phyloP scores from a whole-genome alignment of 2,888 invertebrate species.

The Sepioteuthis lessoniana region DNA sequence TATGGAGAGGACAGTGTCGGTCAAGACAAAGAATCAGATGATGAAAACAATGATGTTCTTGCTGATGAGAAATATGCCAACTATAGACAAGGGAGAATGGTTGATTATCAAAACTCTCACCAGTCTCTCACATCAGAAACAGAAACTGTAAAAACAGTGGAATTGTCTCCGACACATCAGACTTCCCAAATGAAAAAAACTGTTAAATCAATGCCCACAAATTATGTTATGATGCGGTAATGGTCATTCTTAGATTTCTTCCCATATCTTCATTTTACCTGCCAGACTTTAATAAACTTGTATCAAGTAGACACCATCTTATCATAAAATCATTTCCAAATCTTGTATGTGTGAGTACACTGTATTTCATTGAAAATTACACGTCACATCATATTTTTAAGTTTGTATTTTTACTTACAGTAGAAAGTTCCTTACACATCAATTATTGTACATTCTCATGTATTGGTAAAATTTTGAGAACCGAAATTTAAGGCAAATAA shows the following conservation, averaged over 20 bases:
- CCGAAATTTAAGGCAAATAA: too few relatives aligned
- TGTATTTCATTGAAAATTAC: neutral
- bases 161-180: neutral
- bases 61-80: conserved; percentile 35
- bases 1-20: conserved; percentile 53
- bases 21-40: conserved; percentile 53
- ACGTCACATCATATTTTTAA: neutral
- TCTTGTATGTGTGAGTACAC: neutral
- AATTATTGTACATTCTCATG: too few relatives aligned
- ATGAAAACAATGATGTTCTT: conserved; percentile 49
- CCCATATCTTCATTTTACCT: neutral
- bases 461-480: too few relatives aligned
- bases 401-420: too few relatives aligned
- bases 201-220: neutral
- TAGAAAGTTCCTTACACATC: too few relatives aligned
- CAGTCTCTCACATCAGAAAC: neutral
- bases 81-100: neutral
- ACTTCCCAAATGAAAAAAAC: neutral
- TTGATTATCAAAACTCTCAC: neutral
- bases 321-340: neutral
- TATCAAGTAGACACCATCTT: neutral
- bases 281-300: neutral
- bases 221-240: conserved; percentile 46
- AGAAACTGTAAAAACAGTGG: neutral
- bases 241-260: neutral